These are phyloP conservation scores for Corapipo altera DNA, from an alignment of 2,113 vertebrate species.

Conservation along the genomic window DNA sequence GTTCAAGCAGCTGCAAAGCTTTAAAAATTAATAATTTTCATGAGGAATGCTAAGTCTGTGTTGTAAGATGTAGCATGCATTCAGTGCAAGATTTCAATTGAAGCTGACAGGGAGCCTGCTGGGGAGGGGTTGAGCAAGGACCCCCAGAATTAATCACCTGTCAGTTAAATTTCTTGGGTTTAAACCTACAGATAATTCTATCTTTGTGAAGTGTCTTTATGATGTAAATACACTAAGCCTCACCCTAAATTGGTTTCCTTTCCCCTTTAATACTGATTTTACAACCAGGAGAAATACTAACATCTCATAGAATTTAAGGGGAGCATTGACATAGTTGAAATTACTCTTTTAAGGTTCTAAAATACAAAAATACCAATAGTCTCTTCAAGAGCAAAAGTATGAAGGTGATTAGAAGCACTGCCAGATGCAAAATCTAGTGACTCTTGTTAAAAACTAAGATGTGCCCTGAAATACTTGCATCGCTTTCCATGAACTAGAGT, in stretches of 20 bases:
- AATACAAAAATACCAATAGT: neutral
- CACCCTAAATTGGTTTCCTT: neutral
- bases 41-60: neutral
- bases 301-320: neutral
- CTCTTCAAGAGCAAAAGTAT: neutral
- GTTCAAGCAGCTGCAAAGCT: neutral
- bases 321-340: neutral
- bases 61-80: neutral
- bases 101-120: neutral
- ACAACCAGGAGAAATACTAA: neutral
- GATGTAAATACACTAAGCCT: neutral
- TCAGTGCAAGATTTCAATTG: neutral
- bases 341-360: neutral
- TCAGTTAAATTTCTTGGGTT: neutral
- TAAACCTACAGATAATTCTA: neutral
- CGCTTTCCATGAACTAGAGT: neutral
- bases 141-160: neutral
- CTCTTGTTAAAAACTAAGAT: neutral
- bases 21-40: neutral
- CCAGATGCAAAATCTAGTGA: neutral
- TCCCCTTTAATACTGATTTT: neutral
- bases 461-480: neutral
- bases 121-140: neutral
- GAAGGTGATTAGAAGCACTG: neutral
- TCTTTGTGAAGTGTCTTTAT: neutral